Conservation (phyloP, 1,140 invertebrate species). For the Pantala flavescens region DNA sequence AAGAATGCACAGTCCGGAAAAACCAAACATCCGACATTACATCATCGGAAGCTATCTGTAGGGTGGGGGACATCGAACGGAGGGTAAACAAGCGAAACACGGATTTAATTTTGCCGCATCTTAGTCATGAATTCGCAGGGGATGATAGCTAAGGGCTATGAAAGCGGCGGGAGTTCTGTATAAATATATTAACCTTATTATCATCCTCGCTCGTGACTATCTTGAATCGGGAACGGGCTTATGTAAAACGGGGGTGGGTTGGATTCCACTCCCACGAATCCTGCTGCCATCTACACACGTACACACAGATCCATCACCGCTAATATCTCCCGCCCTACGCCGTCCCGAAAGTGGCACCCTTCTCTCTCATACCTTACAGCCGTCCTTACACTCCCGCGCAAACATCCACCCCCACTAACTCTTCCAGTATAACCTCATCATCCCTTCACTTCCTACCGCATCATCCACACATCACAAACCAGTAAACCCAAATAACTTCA, state of each 20-base stretch:
- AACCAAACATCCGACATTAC: too few species aligned
- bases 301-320: background rate
- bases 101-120: background rate
- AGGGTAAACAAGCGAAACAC: background rate
- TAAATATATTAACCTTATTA: background rate
- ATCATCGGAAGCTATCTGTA: too few species aligned
- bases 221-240: too few species aligned
- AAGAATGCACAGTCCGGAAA: too few species aligned
- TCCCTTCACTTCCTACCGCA: slow-evolving; percentile 3
- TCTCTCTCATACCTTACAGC: background rate
- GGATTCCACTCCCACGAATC: too few species aligned
- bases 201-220: background rate
- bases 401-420: too few species aligned
- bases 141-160: background rate
- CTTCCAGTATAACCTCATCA: background rate
- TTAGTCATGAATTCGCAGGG: background rate
- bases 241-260: too few species aligned
- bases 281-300: background rate
- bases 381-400: background rate
- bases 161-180: background rate
- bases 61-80: background rate
- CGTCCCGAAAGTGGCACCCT: background rate
- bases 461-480: slow-evolving; percentile 8
- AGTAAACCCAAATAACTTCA: slow-evolving; percentile 3
- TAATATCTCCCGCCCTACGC: background rate